A percentile compares a stretch with the other conserved stretches of the same genome.
These are phyloP conservation scores for Poicephalus meyeri DNA, from an alignment of 2,113 vertebrate species.

Conservation along the genomic window DNA sequence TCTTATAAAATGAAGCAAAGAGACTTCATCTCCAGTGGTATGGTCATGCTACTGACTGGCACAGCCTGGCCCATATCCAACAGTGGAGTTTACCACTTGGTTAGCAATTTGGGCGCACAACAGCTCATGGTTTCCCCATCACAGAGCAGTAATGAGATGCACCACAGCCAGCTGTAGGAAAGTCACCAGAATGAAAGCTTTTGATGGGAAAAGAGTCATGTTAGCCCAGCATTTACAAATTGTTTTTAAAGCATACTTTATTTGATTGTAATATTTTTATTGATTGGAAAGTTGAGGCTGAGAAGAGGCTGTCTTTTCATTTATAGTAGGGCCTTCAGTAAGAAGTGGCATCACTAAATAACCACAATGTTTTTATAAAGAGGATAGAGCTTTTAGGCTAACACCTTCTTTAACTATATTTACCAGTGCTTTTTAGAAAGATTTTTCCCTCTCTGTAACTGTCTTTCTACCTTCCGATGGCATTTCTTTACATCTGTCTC, in stretches of 20 bases:
- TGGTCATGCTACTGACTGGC: neutral
- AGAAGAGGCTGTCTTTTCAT: neutral
- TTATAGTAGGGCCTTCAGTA: neutral
- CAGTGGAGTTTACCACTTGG: neutral
- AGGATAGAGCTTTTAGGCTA: neutral
- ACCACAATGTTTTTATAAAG: neutral
- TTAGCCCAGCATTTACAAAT: neutral
- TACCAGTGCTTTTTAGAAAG: neutral
- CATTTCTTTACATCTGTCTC: neutral
- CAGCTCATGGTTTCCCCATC: neutral
- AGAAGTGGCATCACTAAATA: neutral
- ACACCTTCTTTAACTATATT: neutral
- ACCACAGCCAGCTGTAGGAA: neutral
- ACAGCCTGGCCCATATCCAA: neutral
- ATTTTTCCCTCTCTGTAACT: neutral
- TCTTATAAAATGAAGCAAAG: neutral
- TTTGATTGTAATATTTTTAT: neutral
- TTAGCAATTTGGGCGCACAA: fast-evolving
- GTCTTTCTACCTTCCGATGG: neutral
- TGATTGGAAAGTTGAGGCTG: neutral
- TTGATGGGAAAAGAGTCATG: neutral
- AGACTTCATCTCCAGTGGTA: neutral
- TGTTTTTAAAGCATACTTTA: neutral
- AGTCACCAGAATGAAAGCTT: neutral
- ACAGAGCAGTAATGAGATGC: neutral